Conservation (phyloP, 2,113 vertebrate genomes). For the Tringa solitaria region DNA sequence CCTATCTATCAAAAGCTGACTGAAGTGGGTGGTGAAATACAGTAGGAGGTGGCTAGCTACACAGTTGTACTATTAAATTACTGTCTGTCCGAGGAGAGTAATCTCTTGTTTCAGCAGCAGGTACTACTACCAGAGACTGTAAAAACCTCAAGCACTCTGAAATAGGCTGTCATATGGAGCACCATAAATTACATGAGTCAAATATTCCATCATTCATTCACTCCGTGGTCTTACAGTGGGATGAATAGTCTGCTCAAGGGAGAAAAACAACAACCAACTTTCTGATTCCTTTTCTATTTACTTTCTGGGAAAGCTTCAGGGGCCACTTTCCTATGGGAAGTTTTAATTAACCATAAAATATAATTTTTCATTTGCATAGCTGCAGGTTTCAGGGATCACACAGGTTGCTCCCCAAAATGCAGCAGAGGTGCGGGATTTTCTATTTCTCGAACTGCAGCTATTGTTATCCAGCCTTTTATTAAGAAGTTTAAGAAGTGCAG, state of each 20-base stretch:
- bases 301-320: conserved; percentile 2
- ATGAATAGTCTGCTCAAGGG: conserved; percentile 61
- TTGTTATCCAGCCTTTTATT: conserved; percentile 8
- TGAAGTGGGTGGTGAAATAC: conserved; percentile 55
- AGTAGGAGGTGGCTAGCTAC: conserved; percentile 58
- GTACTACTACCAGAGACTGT: conserved; percentile 66
- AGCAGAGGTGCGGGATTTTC: not conserved
- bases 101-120: conserved; percentile 76
- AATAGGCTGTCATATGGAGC: conserved; percentile 66
- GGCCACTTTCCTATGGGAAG: not conserved
- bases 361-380: not conserved
- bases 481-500: conserved; percentile 29
- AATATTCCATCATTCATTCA: conserved; percentile 64
- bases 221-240: conserved; percentile 10
- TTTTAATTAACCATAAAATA: conserved; percentile 52
- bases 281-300: conserved; percentile 55
- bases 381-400: not conserved
- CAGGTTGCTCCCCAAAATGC: not conserved
- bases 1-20: conserved; percentile 55
- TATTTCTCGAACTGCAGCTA: not conserved
- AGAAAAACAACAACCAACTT: conserved; percentile 23
- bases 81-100: conserved; percentile 69
- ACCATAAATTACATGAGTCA: conserved; percentile 72
- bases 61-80: conserved; percentile 72
- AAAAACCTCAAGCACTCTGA: conserved; percentile 71